Conservation (phyloP, 35 echinoderm and acorn worm genomes). For the Diadema setosum region DNA sequence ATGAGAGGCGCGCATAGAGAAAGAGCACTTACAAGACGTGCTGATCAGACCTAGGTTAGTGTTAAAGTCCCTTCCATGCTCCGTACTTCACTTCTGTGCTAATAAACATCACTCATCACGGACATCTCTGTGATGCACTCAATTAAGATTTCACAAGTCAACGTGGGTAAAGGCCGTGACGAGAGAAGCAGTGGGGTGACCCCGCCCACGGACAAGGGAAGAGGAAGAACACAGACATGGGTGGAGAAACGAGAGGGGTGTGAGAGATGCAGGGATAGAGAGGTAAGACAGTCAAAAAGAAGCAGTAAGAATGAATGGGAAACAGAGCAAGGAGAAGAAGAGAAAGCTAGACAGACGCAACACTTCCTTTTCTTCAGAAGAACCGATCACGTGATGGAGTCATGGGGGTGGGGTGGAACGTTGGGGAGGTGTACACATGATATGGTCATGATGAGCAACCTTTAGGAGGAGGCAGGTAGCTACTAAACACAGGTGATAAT, state of each 20-base stretch:
- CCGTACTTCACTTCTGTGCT: no score
- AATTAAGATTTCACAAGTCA: no score
- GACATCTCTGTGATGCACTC: no score
- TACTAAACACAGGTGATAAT: neutral
- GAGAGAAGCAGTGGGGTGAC: no score
- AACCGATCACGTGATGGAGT: no score
- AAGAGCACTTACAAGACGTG: no score
- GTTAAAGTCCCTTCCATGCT: no score
- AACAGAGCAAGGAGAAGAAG: neutral
- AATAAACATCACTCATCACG: no score
- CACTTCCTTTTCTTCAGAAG: no score
- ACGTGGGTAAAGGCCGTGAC: no score
- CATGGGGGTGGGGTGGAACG: neutral
- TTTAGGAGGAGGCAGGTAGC: neutral
- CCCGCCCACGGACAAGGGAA: neutral
- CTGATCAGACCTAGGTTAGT: no score
- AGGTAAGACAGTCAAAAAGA: neutral
- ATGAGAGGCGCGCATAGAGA: no score
- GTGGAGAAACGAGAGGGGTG: neutral
- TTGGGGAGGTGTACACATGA: neutral
- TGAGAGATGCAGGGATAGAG: neutral
- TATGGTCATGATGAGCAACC: neutral
- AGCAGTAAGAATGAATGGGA: neutral
- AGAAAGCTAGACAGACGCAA: neutral
- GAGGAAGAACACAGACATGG: neutral